phyloP scores from a whole-genome alignment of 2,113 vertebrate species.

The Motacilla tschutschensis region DNA sequence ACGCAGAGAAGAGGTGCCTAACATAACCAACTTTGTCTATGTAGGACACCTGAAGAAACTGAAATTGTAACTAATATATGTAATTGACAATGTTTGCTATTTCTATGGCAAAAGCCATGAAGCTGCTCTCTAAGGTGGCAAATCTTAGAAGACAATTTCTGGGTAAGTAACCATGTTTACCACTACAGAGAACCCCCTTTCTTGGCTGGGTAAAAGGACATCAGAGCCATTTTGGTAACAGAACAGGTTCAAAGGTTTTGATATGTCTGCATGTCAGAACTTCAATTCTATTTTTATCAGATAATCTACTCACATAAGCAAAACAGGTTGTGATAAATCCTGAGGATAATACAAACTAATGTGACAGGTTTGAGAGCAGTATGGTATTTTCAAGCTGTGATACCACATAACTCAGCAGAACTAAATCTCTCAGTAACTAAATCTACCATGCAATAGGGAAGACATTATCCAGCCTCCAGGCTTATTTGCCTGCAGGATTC shows the following conservation, averaged over 20 bases:
- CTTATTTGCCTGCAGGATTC: not conserved
- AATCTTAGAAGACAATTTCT: not conserved
- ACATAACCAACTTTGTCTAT: not conserved
- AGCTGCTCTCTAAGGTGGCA: not conserved
- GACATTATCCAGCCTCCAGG: not conserved
- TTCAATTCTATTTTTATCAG: not conserved
- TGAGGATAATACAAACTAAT: not conserved
- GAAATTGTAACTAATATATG: not conserved
- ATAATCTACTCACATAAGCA: not conserved
- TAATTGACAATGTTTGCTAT: not conserved
- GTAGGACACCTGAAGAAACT: not conserved
- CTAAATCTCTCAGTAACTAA: not conserved
- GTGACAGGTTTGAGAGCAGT: not conserved
- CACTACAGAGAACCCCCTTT: not conserved
- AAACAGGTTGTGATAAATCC: not conserved
- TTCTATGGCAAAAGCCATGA: not conserved
- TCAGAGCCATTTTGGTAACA: not conserved
- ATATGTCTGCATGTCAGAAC: not conserved
- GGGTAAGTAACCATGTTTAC: not conserved
- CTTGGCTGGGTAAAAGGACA: not conserved
- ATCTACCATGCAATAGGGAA: not conserved
- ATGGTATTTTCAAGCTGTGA: not conserved
- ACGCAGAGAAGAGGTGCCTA: not conserved
- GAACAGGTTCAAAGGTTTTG: not conserved
- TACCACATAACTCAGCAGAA: not conserved